Percentiles rank a stretch among this genome's conserved stretches.
phyloP scores from a whole-genome alignment of 2,888 invertebrate species.

The Himalopsyche kuldschensis region DNA sequence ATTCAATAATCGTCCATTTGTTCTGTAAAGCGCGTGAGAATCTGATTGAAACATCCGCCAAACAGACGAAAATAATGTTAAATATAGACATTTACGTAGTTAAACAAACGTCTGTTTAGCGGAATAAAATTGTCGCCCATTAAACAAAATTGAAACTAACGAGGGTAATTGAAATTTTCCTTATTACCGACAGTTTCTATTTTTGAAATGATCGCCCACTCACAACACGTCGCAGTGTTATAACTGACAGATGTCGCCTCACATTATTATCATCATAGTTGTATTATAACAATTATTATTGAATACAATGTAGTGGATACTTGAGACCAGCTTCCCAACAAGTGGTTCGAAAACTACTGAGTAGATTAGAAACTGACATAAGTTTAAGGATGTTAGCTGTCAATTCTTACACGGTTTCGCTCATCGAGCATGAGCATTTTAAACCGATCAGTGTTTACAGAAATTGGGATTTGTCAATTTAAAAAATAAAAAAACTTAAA shows the following conservation, averaged over 20 bases:
- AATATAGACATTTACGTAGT: neutral
- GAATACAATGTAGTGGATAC: too few species aligned
- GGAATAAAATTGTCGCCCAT: neutral
- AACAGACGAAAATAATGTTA: neutral
- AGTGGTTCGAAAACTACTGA: too few species aligned
- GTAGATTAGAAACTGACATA: too few species aligned
- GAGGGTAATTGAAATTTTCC: slow-evolving; percentile 30
- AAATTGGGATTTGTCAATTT: too few species aligned
- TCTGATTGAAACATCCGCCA: neutral
- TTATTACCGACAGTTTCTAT: slow-evolving; percentile 17
- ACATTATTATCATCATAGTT: neutral
- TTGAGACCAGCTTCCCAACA: too few species aligned
- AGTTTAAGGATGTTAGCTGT: too few species aligned
- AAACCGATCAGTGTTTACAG: too few species aligned
- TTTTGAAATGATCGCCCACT: neutral
- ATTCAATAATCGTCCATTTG: neutral
- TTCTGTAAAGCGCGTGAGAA: neutral
- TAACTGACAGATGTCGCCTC: neutral
- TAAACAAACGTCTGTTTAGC: neutral
- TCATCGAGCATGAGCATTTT: too few species aligned
- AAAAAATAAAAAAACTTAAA: too few species aligned
- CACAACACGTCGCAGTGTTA: neutral
- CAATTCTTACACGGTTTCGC: too few species aligned
- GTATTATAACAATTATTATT: too few species aligned
- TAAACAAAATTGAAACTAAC: slow-evolving; percentile 3